A percentile compares a stretch with the other conserved stretches of the same genome.
These are phyloP conservation scores for Plectus sambesii DNA, from an alignment of 1,140 invertebrate species.

Conservation along the genomic window DNA sequence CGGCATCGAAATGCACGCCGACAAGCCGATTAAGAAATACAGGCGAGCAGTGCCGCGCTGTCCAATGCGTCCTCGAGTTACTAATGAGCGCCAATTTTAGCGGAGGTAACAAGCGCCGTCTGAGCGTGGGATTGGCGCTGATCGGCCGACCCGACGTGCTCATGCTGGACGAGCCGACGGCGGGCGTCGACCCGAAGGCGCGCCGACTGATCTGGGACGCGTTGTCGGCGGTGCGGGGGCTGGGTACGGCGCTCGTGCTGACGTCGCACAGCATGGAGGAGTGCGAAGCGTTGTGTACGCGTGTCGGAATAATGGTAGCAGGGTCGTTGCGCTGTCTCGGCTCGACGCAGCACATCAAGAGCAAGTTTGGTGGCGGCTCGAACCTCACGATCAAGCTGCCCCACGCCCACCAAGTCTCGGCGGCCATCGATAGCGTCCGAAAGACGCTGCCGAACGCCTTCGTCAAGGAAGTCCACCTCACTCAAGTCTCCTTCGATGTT, in stretches of 20 bases:
- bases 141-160: conserved; percentile 49
- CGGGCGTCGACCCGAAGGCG: conserved; percentile 53
- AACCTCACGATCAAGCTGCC: conserved; percentile 15
- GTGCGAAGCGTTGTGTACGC: conserved; percentile 33
- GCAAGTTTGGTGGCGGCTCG: conserved; percentile 16
- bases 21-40: conserved; percentile 27
- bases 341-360: conserved; percentile 21
- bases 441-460: neutral
- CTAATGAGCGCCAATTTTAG: conserved; percentile 31
- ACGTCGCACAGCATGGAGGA: conserved; percentile 44
- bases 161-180: conserved; percentile 54
- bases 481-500: no score
- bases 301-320: conserved; percentile 42
- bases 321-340: conserved; percentile 37
- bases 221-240: conserved; percentile 22
- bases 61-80: neutral
- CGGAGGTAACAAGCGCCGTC: conserved; percentile 49
- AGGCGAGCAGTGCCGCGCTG: neutral
- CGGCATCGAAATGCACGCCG: conserved; percentile 15
- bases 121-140: conserved; percentile 51
- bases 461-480: conserved; percentile 8
- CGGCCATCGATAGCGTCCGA: conserved; percentile 3
- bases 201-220: conserved; percentile 52
- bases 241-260: conserved; percentile 20
- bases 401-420: conserved; percentile 11